Conservation (phyloP, 2,797 vertebrate species). For the Cyclopterus lumpus region DNA sequence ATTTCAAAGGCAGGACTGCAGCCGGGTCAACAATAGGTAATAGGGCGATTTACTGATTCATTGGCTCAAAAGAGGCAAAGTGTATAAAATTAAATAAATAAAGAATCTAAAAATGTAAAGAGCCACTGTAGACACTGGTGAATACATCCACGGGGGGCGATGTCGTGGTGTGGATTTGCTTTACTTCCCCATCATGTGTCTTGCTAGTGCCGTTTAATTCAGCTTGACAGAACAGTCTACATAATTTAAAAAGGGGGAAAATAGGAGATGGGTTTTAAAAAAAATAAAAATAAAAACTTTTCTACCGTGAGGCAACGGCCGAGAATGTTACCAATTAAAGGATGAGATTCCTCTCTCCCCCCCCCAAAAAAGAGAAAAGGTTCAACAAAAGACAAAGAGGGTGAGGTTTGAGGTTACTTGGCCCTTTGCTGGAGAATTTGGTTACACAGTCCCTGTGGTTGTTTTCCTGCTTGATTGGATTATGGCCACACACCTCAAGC, state of each 20-base stretch:
- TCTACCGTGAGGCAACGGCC: neutral
- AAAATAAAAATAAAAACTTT: too few species aligned
- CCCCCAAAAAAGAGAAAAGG: neutral
- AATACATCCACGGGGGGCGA: slow-evolving; percentile 11
- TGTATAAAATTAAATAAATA: neutral
- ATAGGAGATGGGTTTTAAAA: slow-evolving; percentile 1
- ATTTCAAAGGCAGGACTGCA: slow-evolving; percentile 83
- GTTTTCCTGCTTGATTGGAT: slow-evolving; percentile 84
- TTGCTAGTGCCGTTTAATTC: slow-evolving; percentile 16
- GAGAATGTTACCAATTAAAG: neutral
- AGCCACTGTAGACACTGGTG: neutral
- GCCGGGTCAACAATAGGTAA: slow-evolving; percentile 84
- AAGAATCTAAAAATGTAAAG: neutral
- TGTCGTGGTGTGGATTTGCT: slow-evolving; percentile 6
- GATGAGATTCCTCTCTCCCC: slow-evolving; percentile 23
- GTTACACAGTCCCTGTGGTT: slow-evolving; percentile 73
- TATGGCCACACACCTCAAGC: slow-evolving; percentile 85
- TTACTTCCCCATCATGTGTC: slow-evolving; percentile 35
- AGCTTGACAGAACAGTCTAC: slow-evolving; percentile 32
- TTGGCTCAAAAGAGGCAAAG: slow-evolving; percentile 56
- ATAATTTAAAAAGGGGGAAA: slow-evolving; percentile 15
- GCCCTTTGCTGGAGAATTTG: slow-evolving; percentile 54
- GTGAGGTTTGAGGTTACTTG: slow-evolving; percentile 23
- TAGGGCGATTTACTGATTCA: slow-evolving; percentile 81
- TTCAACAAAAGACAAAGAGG: slow-evolving; percentile 4